Evolutionary conservation across 2,113 vertebrate species (phyloP).

Genomic region (Todiramphus chloris): DNA sequence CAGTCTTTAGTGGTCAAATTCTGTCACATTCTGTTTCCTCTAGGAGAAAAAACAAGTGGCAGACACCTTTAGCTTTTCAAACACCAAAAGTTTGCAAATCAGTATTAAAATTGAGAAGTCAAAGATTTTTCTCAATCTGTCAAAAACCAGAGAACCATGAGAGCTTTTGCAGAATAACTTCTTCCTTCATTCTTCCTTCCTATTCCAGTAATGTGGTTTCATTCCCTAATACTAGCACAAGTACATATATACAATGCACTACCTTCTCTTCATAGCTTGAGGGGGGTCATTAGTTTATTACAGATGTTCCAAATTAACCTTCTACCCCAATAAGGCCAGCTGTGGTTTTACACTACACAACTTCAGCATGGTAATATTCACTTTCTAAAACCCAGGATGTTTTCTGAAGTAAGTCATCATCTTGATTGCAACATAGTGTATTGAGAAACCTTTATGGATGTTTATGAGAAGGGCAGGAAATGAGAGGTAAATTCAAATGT

Average conservation of each 20-base stretch:
- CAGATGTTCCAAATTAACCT: background rate
- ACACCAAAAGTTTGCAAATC: background rate
- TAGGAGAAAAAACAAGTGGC: background rate
- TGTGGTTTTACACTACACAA: background rate
- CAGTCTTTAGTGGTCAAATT: background rate
- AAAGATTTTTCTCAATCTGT: background rate
- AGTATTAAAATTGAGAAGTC: background rate
- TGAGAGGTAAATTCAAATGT: background rate
- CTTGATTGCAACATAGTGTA: background rate
- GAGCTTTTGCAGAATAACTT: background rate
- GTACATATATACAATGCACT: background rate
- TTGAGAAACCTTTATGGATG: background rate
- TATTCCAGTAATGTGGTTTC: background rate
- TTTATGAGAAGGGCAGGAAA: constrained; percentile 43
- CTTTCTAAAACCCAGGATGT: background rate
- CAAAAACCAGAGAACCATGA: background rate
- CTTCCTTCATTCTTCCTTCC: background rate
- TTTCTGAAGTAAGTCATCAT: background rate
- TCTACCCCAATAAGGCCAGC: background rate
- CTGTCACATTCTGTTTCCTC: background rate
- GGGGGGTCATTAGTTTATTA: background rate
- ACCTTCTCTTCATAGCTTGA: background rate
- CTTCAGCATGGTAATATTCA: background rate
- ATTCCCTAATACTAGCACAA: background rate
- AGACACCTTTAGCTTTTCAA: background rate